Evolutionary conservation across 1,140 invertebrate genomes (phyloP).

Genomic region (Temnothorax longispinosus): DNA sequence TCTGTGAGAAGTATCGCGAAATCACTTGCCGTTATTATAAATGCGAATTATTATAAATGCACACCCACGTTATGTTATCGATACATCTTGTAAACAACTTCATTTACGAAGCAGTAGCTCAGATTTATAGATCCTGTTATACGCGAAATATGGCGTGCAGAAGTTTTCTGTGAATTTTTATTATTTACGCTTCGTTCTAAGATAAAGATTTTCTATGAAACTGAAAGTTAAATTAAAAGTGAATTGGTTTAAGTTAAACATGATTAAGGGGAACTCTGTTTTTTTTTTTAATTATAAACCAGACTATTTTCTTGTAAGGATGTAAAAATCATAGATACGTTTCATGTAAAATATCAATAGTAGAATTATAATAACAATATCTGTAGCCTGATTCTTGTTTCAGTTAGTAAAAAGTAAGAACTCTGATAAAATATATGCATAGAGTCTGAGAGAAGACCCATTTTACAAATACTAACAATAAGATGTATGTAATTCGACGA

Average conservation of each 20-base stretch:
- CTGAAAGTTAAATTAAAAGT: not conserved
- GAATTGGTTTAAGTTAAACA: not conserved
- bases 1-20: not conserved
- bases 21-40: not conserved
- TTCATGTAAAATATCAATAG: not conserved
- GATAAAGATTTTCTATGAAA: not conserved
- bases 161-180: not conserved
- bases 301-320: not conserved
- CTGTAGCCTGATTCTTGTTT: not conserved
- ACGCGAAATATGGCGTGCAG: not conserved
- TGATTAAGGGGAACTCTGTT: not conserved
- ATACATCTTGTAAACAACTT: not conserved
- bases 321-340: not conserved
- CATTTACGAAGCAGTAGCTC: not conserved
- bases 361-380: not conserved
- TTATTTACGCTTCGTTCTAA: not conserved
- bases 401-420: not conserved
- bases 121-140: not conserved
- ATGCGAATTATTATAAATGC: not conserved
- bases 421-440: not conserved
- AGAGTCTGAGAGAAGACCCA: not conserved
- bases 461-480: not conserved
- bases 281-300: not conserved
- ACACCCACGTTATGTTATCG: not conserved
- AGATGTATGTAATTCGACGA: not conserved